Conservation (phyloP, 2,113 vertebrate species). For the Circaetus gallicus region DNA sequence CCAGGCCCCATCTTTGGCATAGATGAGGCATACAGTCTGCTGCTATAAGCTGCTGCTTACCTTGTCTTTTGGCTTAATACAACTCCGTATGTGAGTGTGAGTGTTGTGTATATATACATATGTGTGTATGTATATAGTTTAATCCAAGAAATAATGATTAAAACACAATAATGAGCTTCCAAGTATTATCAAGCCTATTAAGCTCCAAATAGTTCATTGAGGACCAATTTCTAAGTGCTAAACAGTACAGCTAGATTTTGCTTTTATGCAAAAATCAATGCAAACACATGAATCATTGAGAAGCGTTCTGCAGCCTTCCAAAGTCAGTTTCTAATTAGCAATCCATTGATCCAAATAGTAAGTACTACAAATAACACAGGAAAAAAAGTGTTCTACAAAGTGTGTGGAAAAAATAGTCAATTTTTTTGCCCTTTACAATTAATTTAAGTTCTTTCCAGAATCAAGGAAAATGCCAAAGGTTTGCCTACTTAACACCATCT, state of each 20-base stretch:
- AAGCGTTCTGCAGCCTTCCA: constrained; percentile 58
- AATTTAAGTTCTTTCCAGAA: constrained; percentile 25
- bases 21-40: constrained; percentile 15
- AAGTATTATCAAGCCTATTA: constrained; percentile 74
- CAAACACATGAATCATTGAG: constrained; percentile 73
- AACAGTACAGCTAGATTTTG: constrained; percentile 70
- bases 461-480: background rate
- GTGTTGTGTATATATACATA: constrained; percentile 46
- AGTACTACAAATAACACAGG: constrained; percentile 47
- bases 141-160: constrained; percentile 73
- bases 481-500: background rate
- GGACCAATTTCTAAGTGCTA: constrained; percentile 75
- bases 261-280: constrained; percentile 77
- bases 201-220: constrained; percentile 74
- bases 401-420: constrained; percentile 4
- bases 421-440: constrained; percentile 30
- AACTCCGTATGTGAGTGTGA: constrained; percentile 41
- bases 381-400: background rate
- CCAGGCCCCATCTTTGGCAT: constrained; percentile 12
- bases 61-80: constrained; percentile 49
- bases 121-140: constrained; percentile 31
- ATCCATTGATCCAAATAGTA: constrained; percentile 66
- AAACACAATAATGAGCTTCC: constrained; percentile 65
- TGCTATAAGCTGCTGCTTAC: constrained; percentile 49
- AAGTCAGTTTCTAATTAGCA: constrained; percentile 75